Base-by-base conservation (phyloP, 2,888 invertebrate species). In the Dorcus parallelipipedus region DNA sequence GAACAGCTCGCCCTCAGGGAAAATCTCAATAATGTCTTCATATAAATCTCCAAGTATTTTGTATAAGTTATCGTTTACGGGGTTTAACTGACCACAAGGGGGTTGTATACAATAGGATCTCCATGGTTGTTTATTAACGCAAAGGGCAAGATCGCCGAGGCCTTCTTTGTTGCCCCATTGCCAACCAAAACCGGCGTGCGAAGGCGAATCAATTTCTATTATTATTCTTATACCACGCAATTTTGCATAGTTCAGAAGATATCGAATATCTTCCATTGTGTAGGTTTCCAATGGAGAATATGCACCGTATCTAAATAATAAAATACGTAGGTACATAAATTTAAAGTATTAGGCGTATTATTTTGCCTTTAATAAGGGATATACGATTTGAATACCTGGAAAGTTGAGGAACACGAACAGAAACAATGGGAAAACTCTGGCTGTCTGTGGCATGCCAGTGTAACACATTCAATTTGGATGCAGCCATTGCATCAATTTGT, bases 371-470 rank as follows among this genome's bases (percentile, higher is more conserved):
- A 6, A 7, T 33, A 33, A 33, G 1, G 26, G 26, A 6, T 2
- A 20, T 3, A 41, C 41, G 41, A 2, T 17, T 42, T 14, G 1
- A 42, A 68, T 79, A 90, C 84, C 83, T 84, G 1, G 90, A 84
- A 79, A 93, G 83, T 69, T 88, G 86, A 0, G 91, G 92, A 17
- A 89, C 84, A 42, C 86, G 81, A n/a, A 82, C 81, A 0, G 90
- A 86, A 70, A 90, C 88, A 70, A 95, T 81, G 0, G 97, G 96
- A 77, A 96, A 97, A 69, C 95, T 95, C 66, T 96, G 95, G 1
- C 93, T 87, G 77, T 97, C 97, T 0, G 91, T 90, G 0, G 87
- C 87, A 73, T 93, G 93, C 95, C 96, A 97, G 73, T 97, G 97
- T 47, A 97, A 85, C 0, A 94, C 91, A 73, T 97, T 97, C 81